Evolutionary conservation across 2,797 vertebrate genomes (phyloP), one percentile per base, ranked within the genome.

Genomic region (Schizothorax lantsangensis): DNA sequence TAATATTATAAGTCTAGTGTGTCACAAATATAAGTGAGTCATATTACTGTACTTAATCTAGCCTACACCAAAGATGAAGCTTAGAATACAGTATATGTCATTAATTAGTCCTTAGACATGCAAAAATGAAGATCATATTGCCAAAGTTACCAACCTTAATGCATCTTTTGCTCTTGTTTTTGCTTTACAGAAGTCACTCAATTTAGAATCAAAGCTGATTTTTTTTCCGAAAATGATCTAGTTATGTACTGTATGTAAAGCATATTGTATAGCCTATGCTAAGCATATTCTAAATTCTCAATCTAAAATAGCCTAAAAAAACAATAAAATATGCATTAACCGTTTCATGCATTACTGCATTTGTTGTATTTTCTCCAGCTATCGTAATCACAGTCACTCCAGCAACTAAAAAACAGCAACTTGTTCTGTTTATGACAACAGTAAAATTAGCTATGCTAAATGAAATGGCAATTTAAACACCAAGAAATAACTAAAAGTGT

Each of bases 11-110:
- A 36, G 15, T 68, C 9, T 21, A 80, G 5, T 26, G 14, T 68
- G 26, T 66, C 40, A n/a, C 26, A 74, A 66, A 49, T 81, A 47
- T 47, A 64, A 62, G 59, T 80, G 57, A 79, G 40, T 80, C 59
- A 80, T 64, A 43, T 26, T 45, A 30, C n/a, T 64, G 40, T 33
- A 43, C 33, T 23, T 17, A 59, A 64, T n/a, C 38, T 26, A 79
- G 23, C 15, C 9, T 3, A 19, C 9, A 30, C n/a, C 8, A 26
- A 47, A 75, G 38, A 43, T 30, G 26, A 12, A 66, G 5, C 26
- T 36, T 38, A 6, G 6, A 6, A 12, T n/a, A 38, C 74, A 43
- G 40, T 43, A 38, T 59, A 43, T 30, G 23, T 15, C 4, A 11
- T 26, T 17, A 4, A 62, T 43, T 43, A 43, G 8, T 79, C 4